phyloP scores from a whole-genome alignment of 2,113 vertebrate species.

The Cyanoramphus novaezelandiae region DNA sequence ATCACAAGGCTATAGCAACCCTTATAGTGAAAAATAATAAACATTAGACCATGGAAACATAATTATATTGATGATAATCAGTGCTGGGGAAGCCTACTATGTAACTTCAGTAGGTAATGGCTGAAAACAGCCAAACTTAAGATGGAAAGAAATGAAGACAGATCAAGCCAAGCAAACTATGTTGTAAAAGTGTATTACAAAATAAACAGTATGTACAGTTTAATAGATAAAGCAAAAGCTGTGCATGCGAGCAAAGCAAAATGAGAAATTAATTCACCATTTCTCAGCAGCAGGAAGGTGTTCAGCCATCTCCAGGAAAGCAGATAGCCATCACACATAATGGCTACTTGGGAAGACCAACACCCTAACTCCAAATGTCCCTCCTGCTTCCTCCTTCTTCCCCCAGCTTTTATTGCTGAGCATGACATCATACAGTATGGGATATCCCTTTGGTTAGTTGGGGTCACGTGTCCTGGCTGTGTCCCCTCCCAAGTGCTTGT shows the following conservation, averaged over 20 bases:
- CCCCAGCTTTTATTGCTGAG: not conserved
- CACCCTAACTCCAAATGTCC: fast-evolving
- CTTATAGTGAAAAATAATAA: not conserved
- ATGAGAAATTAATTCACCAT: not conserved
- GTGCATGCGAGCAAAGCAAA: not conserved
- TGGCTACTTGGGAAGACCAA: not conserved
- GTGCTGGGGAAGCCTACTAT: not conserved
- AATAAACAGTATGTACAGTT: not conserved
- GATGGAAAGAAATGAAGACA: not conserved
- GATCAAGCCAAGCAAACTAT: not conserved
- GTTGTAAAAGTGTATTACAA: not conserved
- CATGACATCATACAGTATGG: too few species aligned
- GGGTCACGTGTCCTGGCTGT: not conserved
- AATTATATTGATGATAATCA: not conserved
- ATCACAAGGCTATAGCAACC: not conserved
- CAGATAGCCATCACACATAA: not conserved
- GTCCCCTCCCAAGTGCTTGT: fast-evolving
- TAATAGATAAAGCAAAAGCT: not conserved
- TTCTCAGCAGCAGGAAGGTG: not conserved
- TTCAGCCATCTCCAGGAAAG: not conserved
- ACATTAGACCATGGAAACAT: not conserved
- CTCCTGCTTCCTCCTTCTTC: not conserved
- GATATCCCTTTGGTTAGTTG: not conserved
- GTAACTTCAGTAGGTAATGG: not conserved
- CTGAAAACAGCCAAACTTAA: not conserved